Evolutionary conservation across 2,888 invertebrate species (phyloP), one percentile per base, ranked within the genome.

Genomic region (Spilarctia lutea): DNA sequence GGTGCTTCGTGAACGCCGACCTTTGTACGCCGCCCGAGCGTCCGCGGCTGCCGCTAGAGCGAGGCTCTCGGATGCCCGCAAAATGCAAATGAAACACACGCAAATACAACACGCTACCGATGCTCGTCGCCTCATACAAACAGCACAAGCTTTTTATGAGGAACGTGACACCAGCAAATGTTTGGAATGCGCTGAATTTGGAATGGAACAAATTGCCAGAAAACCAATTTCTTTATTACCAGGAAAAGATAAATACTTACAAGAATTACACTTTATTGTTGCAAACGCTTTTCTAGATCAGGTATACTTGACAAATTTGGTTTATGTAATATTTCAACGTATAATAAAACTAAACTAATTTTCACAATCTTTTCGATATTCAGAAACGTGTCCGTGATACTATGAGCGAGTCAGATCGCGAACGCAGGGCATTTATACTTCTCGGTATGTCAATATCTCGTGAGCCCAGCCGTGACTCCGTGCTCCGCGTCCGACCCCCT

Each of bases 401-500:
- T 74, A 94, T 93, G 93, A 94, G 91, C 72, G 94, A 94, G 82
- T 91, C 91, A 18, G 94, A 94, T 81, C 92, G 93, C 45, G 95
- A 95, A 83, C 93, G 91, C 79, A 89, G 95, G 79, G 95, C 95
- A 60, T 94, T 92, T 80, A 90, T 94, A 78, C 90, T 96, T 33
- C 89, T 95, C 68, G 95, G 95, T 20, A 93, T 95, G 88, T 83
- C 89, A 69, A 82, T 95, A 82, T 95, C 95, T 10, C 88, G 94
- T 16, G 95, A 95, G 79, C 94, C 94, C 18, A 95, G 95, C 75
- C 89, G 87, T 20, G 95, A 95, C 84, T 95, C 95, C 3, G 88
- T 95, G 75, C 86, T 95, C 33, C 90, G 92, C n/a, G 89, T 89
- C 1, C 87, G 94, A 56, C 95, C 95, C 2, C 86, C 88, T 24